phyloP scores from a whole-genome alignment of 2,888 invertebrate genomes.

The Tachina lurida region DNA sequence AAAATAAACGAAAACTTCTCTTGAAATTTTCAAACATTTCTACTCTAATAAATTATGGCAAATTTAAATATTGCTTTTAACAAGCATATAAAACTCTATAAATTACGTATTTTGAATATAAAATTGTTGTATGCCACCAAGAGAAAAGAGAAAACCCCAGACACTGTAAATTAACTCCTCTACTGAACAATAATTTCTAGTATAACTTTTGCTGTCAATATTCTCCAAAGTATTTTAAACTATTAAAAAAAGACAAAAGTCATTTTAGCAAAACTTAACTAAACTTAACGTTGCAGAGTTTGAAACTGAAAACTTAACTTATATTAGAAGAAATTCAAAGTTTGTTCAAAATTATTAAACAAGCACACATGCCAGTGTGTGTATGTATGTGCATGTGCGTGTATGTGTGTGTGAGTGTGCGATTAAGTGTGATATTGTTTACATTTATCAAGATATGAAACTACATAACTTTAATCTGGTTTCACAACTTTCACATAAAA shows the following conservation, averaged over 20 bases:
- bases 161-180: neutral
- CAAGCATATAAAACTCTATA: neutral
- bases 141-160: neutral
- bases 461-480: too few species aligned
- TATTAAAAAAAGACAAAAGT: slow-evolving; percentile 69
- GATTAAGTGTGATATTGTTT: too few species aligned
- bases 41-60: neutral
- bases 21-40: too few species aligned
- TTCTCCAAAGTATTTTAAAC: slow-evolving; percentile 72
- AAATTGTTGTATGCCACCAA: neutral
- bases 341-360: too few species aligned
- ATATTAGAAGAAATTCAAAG: slow-evolving; percentile 17
- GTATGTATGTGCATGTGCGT: too few species aligned
- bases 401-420: too few species aligned
- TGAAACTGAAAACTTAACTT: slow-evolving; percentile 33
- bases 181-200: slow-evolving; percentile 24
- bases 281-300: slow-evolving; percentile 60
- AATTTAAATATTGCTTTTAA: neutral
- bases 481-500: too few species aligned
- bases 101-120: neutral
- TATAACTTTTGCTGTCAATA: slow-evolving; percentile 52
- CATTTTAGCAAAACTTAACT: slow-evolving; percentile 68
- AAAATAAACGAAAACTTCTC: too few species aligned
- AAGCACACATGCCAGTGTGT: too few species aligned
- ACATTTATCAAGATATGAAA: too few species aligned